phyloP scores from a whole-genome alignment of 2,113 vertebrate genomes.

The Rhadina sibilatrix region DNA sequence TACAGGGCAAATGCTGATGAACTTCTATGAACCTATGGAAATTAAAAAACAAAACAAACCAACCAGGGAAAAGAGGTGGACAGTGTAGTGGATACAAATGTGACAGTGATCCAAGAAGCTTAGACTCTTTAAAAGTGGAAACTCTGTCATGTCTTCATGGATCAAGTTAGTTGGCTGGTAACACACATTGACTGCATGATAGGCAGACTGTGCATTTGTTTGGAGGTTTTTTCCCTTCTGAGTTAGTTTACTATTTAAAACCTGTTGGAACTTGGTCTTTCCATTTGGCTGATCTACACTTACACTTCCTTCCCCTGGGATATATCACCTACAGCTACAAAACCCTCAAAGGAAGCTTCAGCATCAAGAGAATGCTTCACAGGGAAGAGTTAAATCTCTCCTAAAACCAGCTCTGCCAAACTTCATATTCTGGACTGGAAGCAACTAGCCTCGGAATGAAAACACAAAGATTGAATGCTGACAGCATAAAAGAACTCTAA shows the following conservation, averaged over 20 bases:
- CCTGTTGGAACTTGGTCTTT: not conserved
- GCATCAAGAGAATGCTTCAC: not conserved
- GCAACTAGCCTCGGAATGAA: conserved; percentile 48
- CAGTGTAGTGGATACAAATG: not conserved
- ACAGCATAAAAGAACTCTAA: conserved; percentile 37
- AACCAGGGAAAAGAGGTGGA: not conserved
- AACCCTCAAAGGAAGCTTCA: not conserved
- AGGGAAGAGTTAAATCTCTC: conserved; percentile 49
- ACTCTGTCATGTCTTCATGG: not conserved
- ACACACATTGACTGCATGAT: not conserved
- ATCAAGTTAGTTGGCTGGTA: not conserved
- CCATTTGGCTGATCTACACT: not conserved
- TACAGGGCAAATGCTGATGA: not conserved
- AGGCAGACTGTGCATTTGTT: not conserved
- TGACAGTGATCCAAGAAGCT: not conserved
- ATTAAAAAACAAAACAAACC: not conserved
- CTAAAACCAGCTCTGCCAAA: conserved; percentile 51
- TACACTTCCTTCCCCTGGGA: not conserved
- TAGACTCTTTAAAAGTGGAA: not conserved
- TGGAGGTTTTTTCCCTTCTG: not conserved
- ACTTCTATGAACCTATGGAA: not conserved
- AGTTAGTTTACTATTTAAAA: conserved; percentile 48
- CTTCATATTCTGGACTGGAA: conserved; percentile 57
- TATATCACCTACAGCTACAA: not conserved
- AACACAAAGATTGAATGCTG: conserved; percentile 45